A percentile compares a stretch with the other conserved stretches of the same genome.
phyloP scores from a whole-genome alignment of 1,140 invertebrate genomes.

The Drosophila lowei region DNA sequence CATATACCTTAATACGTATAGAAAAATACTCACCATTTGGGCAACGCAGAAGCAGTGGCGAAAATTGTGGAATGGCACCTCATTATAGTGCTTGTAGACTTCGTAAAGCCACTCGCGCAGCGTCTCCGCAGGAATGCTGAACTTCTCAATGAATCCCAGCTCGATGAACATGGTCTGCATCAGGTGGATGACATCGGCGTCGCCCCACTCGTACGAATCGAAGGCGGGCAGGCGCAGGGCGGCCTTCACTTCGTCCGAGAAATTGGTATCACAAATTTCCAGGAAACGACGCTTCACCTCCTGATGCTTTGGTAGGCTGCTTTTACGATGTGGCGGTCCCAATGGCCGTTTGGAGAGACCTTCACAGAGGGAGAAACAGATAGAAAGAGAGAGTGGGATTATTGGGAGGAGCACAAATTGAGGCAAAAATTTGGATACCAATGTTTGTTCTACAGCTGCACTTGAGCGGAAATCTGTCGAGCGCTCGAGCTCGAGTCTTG shows the following conservation, averaged over 20 bases:
- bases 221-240: constrained; percentile 89
- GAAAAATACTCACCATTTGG: constrained; percentile 90
- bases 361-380: constrained; percentile 7
- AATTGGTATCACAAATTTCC: constrained; percentile 83
- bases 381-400: background rate
- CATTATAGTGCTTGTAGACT: constrained; percentile 95
- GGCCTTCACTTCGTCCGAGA: constrained; percentile 82
- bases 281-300: constrained; percentile 82
- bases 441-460: background rate
- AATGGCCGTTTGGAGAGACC: constrained; percentile 81
- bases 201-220: constrained; percentile 92
- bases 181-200: constrained; percentile 91
- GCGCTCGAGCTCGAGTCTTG: background rate
- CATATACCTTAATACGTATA: too few relatives aligned
- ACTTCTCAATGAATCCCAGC: constrained; percentile 89
- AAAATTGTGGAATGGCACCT: constrained; percentile 96
- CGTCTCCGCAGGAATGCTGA: constrained; percentile 90
- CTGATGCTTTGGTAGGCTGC: constrained; percentile 83
- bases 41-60: constrained; percentile 95
- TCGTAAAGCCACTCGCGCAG: constrained; percentile 89
- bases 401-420: too few relatives aligned
- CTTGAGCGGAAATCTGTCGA: constrained; percentile 50
- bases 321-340: constrained; percentile 82
- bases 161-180: constrained; percentile 94
- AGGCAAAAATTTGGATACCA: too few relatives aligned